Evolutionary conservation across 2,113 vertebrate species (phyloP).

Genomic region (Columba janthina): DNA sequence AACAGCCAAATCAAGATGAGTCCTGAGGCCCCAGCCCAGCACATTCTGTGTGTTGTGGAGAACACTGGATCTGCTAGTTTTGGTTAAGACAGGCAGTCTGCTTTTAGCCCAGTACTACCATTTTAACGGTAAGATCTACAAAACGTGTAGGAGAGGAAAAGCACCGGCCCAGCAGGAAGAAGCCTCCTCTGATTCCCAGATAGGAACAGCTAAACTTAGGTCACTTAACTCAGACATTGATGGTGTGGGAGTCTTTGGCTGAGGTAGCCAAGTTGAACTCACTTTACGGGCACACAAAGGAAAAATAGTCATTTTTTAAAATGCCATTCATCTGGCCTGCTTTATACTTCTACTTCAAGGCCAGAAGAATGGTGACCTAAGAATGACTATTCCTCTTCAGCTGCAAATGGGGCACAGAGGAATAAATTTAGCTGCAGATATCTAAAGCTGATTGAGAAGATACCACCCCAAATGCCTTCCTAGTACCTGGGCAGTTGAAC

Average conservation of each 20-base stretch:
- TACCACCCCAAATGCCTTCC: background rate
- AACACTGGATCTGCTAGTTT: background rate
- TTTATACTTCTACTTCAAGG: background rate
- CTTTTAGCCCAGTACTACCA: background rate
- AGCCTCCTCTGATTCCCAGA: background rate
- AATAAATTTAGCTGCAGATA: background rate
- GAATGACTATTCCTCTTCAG: background rate
- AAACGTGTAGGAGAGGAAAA: background rate
- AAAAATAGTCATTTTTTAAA: background rate
- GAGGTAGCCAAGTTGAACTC: background rate
- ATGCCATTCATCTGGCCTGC: background rate
- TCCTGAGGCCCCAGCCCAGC: background rate
- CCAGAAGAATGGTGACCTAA: background rate
- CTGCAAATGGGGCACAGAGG: background rate
- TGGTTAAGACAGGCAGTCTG: background rate
- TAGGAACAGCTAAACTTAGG: background rate
- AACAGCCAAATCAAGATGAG: background rate
- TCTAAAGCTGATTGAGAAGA: background rate
- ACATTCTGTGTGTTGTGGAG: background rate
- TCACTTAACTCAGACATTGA: background rate
- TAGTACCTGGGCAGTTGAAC: background rate
- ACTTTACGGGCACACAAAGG: background rate
- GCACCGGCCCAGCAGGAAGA: background rate
- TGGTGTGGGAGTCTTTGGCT: background rate
- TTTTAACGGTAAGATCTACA: background rate